Evolutionary conservation across 2,888 invertebrate genomes (phyloP), one percentile per base, ranked within the genome.

Genomic region (Acleris laterana): DNA sequence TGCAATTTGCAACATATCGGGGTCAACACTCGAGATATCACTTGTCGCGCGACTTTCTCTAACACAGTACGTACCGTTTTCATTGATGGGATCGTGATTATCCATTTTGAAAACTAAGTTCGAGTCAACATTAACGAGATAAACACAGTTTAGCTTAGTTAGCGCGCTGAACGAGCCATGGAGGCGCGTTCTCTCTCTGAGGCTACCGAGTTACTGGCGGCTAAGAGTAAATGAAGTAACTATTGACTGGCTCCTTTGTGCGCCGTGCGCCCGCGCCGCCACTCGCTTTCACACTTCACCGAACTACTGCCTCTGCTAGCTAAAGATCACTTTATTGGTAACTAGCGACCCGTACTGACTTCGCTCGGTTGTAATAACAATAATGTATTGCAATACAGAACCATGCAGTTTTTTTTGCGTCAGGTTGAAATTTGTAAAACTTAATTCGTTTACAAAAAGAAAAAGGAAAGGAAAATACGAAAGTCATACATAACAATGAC

Each of bases 1-100:
- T 62, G 62, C 66, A 57, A 62, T 69, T 68, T 56, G 69, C 68
- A 58, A 69, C 44, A 64, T 59, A 64, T 62, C 62, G 68, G 68
- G 69, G 69, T 69, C 69, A 69, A 59, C 55, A 64, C 60, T 28
- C 62, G 46, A 13, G 46, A 9, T 46, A 46, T 5, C 25, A 19
- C 16, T 20, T 20, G 9, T 25, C 25, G 57, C 49, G 20, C 28
- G 19, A 66, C 69, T 69, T 69, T 69, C 69, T 62, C 66, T 58
- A 19, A 44, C 44, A 59, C 46, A 9, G 17, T 68, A 66, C 68
- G 51, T 64, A 68, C 65, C 68, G 22, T 62, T 62, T 56, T 66
- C 69, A 46, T 25, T 62, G 38, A 60, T 59, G 32, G 52, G 59
- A 7, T 69, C 66, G 56, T 42, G 60, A 60, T 59, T 66, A 52